Evolutionary conservation across 2,113 vertebrate species (phyloP).

Genomic region (Corapipo altera): DNA sequence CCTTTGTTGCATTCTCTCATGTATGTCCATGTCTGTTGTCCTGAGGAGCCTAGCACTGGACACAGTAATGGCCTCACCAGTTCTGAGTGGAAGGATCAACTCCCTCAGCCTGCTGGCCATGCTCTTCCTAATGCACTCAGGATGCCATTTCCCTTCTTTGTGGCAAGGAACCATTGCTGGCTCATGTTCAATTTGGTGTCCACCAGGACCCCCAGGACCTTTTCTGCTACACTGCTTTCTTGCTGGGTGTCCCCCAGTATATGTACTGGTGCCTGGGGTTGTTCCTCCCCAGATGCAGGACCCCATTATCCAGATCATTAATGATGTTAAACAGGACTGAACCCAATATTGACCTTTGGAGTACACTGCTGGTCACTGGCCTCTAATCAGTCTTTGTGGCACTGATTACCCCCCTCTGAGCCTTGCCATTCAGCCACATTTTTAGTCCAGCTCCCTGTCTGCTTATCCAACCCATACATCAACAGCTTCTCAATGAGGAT

Average conservation of each 20-base stretch:
- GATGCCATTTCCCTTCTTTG: neutral
- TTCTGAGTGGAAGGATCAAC: neutral
- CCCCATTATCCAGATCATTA: neutral
- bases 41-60: neutral
- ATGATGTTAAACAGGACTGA: neutral
- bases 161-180: neutral
- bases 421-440: neutral
- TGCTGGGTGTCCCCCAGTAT: neutral
- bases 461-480: neutral
- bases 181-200: neutral
- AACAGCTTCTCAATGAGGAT: neutral
- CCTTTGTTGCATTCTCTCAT: neutral
- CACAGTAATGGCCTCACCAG: neutral
- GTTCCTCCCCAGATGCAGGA: neutral
- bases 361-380: neutral
- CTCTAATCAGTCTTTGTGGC: neutral
- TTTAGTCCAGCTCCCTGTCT: neutral
- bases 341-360: neutral
- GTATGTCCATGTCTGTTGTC: neutral
- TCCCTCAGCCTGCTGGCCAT: neutral
- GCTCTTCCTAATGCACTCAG: neutral
- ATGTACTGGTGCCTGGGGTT: neutral
- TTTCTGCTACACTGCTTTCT: neutral
- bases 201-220: neutral
- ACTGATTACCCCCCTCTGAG: neutral